Percentiles rank a stretch among this genome's conserved stretches.
These are phyloP conservation scores for Caenorhabditis becei DNA, from an alignment of 2,888 invertebrate genomes.

Conservation along the genomic window DNA sequence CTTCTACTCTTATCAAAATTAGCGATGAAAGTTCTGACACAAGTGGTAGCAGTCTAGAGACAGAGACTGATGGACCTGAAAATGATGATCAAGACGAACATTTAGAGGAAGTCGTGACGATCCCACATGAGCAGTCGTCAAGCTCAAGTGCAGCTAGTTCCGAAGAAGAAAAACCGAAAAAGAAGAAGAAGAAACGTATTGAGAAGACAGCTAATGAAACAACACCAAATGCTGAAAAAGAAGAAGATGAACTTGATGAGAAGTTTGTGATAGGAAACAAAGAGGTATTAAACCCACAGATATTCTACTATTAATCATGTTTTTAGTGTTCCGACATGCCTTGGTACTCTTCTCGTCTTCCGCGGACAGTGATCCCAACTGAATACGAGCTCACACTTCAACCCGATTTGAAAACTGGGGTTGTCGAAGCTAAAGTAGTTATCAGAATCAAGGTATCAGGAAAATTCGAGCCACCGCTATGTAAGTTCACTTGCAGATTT, in stretches of 20 bases:
- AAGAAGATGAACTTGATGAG: background rate
- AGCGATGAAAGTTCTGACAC: background rate
- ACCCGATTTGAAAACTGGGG: conserved; percentile 66
- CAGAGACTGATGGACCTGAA: background rate
- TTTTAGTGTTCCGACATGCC: conserved; percentile 76
- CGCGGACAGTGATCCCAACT: conserved; percentile 78
- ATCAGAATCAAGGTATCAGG: conserved; percentile 15
- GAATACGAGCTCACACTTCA: conserved; percentile 71
- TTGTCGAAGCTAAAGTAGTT: conserved; percentile 19
- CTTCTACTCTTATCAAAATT: background rate
- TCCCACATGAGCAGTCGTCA: background rate
- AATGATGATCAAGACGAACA: background rate
- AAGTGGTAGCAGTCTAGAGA: conserved; percentile 17
- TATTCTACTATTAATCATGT: background rate
- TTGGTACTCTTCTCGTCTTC: conserved; percentile 82
- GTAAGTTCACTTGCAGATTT: conserved; percentile 8
- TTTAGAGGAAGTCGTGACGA: background rate
- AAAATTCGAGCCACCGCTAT: too few relatives aligned
- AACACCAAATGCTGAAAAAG: background rate
- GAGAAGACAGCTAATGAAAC: background rate
- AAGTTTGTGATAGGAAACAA: conserved; percentile 29
- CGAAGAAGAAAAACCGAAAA: background rate
- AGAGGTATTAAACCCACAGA: conserved; percentile 10
- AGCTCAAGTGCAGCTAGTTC: background rate
- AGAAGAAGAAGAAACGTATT: background rate